A percentile compares a stretch with the other conserved stretches of the same genome.
Conservation (phyloP, 2,888 invertebrate genomes). For the Villa cingulata region DNA sequence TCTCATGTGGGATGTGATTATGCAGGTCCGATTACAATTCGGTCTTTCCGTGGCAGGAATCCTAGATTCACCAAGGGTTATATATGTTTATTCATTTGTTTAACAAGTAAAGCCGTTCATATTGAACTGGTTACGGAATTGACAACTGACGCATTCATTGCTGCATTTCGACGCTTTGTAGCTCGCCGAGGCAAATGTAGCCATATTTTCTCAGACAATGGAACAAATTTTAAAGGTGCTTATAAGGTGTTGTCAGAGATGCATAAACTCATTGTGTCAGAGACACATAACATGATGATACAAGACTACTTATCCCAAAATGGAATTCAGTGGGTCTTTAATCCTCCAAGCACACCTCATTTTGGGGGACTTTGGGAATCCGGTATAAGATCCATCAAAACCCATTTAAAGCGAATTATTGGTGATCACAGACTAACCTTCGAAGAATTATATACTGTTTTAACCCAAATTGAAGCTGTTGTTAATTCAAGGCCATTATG, state of each 20-base stretch:
- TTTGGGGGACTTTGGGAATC: no score
- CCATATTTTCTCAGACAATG: neutral
- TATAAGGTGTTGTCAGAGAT: conserved; percentile 9
- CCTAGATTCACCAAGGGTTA: no score
- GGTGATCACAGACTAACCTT: neutral
- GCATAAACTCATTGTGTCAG: neutral
- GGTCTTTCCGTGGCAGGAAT: neutral
- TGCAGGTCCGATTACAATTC: conserved; percentile 2
- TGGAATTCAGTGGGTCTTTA: no score
- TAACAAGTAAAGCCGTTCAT: no score
- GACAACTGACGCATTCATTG: conserved; percentile 1
- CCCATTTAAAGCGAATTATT: neutral
- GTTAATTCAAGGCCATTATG: no score
- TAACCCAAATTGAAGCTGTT: no score
- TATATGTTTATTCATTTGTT: no score
- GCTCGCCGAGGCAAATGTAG: neutral
- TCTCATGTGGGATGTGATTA: conserved; percentile 9
- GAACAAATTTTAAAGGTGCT: conserved; percentile 1
- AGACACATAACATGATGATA: neutral
- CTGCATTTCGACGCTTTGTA: no score
- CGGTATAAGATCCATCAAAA: neutral
- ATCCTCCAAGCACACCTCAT: no score
- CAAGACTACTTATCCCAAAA: neutral
- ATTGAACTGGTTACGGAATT: neutral
- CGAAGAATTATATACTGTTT: no score